Conservation (phyloP, 2,888 invertebrate genomes). For the Eupithecia vulgata region DNA sequence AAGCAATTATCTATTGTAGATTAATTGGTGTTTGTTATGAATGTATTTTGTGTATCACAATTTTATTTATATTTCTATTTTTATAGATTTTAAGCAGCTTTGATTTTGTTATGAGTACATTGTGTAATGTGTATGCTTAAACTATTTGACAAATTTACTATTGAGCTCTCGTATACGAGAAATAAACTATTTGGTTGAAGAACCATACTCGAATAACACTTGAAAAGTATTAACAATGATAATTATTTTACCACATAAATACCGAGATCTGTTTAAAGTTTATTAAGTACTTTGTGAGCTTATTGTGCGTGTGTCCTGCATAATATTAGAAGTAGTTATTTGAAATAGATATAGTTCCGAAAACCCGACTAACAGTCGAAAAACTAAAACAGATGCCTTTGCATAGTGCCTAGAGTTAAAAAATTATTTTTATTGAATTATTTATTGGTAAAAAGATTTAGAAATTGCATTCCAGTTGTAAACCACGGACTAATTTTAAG, state of each 20-base stretch:
- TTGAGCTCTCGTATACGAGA: background rate
- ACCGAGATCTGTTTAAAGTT: constrained; percentile 1
- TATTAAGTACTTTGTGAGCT: constrained; percentile 1
- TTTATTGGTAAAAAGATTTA: constrained; percentile 14
- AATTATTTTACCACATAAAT: background rate
- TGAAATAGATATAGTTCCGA: background rate
- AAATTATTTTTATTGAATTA: background rate
- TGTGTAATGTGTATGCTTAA: background rate
- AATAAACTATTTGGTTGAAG: background rate
- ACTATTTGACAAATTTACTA: too few relatives aligned
- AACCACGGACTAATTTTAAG: constrained; percentile 27
- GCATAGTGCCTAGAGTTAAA: constrained; percentile 21
- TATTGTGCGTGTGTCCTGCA: constrained; percentile 23
- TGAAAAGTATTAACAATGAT: background rate
- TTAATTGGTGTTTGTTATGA: constrained; percentile 14
- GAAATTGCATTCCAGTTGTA: constrained; percentile 33
- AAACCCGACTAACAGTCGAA: constrained; percentile 16
- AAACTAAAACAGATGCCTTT: constrained; percentile 24
- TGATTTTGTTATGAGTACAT: background rate
- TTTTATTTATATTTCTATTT: background rate
- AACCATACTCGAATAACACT: background rate
- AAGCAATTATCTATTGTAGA: background rate
- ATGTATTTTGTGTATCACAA: constrained; percentile 14
- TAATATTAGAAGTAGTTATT: constrained; percentile 5
- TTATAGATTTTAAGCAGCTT: constrained; percentile 6